Evolutionary conservation across 2,797 vertebrate species (phyloP), one percentile per base, ranked within the genome.

Genomic region (Arremon aurantiirostris): DNA sequence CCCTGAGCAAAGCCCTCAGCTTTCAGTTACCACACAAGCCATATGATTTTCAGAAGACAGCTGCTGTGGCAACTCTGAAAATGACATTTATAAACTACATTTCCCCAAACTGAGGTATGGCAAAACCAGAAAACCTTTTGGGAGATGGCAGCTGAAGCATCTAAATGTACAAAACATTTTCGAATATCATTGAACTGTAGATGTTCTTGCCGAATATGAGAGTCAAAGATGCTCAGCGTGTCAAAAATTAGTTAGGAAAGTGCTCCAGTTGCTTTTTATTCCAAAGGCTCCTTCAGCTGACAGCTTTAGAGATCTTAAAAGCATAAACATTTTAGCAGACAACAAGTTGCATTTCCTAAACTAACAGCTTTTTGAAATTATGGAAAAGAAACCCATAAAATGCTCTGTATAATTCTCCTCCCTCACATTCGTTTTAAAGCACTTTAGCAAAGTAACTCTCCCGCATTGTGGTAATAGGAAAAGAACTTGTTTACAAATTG

Each of bases 401-500:
- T 35, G 5, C 46, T 83, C 59, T 18, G 44, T 37, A 28, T 72
- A 66, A 61, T 89, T 93, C 32, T 78, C 6, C 52, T 57, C 66
- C 42, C 28, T 68, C 72, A 44, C 53, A 75, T 83, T 84, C 5
- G 30, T 90, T 96, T 93, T 86, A 73, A 92, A 94, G 77, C 75
- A 91, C 69, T 96, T 94, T 78, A 95, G 63, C 73, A 92, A 96
- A 96, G 92, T 91, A 95, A 90, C 76, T 93, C 94, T 97, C 93
- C 90, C 68, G 86, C 80, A 61, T 86, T 82, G 93, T 94, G 96
- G 90, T 96, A 94, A 94, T 93, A 93, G 71, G 96, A 95, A 97
- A 95, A 85, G 70, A 95, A 88, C 96, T 95, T 97, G 97, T 97
- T 97, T 98, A 97, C 97, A 98, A 97, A 96, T 91, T 46, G 95